Conservation (phyloP, 1,140 invertebrate species). For the Melanaphis sacchari region DNA sequence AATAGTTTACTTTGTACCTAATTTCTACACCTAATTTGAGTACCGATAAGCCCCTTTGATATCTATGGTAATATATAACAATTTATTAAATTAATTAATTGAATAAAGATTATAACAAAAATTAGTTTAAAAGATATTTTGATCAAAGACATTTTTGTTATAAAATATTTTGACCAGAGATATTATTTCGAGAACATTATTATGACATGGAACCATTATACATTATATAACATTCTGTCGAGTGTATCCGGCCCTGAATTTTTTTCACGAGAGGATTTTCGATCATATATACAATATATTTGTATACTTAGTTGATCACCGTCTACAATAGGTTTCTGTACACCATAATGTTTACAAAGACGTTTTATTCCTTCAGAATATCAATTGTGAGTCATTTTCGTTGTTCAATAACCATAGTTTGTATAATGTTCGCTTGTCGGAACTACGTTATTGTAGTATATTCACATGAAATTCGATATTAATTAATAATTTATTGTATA, state of each 20-base stretch:
- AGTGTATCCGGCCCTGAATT: not conserved
- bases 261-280: not conserved
- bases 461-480: not conserved
- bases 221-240: not conserved
- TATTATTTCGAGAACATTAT: no score
- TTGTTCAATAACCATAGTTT: not conserved
- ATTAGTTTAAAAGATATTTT: no score
- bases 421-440: not conserved
- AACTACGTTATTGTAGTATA: not conserved
- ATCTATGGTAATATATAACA: no score
- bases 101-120: no score
- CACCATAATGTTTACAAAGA: not conserved
- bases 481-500: conserved; percentile 2
- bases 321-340: not conserved
- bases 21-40: no score
- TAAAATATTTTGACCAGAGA: no score
- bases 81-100: no score
- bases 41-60: no score
- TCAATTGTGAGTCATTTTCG: not conserved
- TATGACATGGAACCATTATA: no score
- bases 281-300: not conserved
- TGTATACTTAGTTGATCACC: not conserved
- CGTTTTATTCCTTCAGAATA: not conserved
- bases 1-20: no score
- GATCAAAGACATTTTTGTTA: no score